phyloP scores from a whole-genome alignment of 1,140 invertebrate species.

The Mizuhopecten yessoensis region DNA sequence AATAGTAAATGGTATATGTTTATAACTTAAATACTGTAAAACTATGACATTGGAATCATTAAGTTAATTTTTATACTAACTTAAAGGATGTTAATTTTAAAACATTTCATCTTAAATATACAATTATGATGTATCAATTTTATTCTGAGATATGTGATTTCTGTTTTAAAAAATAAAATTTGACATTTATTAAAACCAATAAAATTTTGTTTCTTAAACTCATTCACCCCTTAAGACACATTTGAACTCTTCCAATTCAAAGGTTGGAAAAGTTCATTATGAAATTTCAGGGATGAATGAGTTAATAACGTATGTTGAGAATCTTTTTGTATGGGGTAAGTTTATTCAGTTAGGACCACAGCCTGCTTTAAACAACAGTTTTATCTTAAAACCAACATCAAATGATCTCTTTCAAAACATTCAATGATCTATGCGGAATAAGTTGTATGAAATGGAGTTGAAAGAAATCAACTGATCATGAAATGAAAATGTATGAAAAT shows the following conservation, averaged over 20 bases:
- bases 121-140: background rate
- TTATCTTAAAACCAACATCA: background rate
- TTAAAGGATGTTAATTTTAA: background rate
- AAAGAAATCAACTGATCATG: slow-evolving; percentile 2
- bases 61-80: background rate
- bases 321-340: background rate
- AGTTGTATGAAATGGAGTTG: background rate
- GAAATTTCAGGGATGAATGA: no score
- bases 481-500: slow-evolving; percentile 25
- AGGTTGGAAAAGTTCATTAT: no score
- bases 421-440: background rate
- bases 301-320: no score
- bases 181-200: background rate
- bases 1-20: background rate
- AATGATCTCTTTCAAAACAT: background rate
- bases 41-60: no score
- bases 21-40: background rate
- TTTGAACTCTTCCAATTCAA: no score
- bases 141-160: background rate
- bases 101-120: background rate
- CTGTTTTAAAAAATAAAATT: background rate
- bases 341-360: background rate
- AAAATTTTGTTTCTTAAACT: background rate
- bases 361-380: background rate
- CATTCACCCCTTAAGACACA: no score